These are phyloP conservation scores for Megalops atlanticus DNA, from an alignment of 2,113 vertebrate genomes.

Conservation along the genomic window DNA sequence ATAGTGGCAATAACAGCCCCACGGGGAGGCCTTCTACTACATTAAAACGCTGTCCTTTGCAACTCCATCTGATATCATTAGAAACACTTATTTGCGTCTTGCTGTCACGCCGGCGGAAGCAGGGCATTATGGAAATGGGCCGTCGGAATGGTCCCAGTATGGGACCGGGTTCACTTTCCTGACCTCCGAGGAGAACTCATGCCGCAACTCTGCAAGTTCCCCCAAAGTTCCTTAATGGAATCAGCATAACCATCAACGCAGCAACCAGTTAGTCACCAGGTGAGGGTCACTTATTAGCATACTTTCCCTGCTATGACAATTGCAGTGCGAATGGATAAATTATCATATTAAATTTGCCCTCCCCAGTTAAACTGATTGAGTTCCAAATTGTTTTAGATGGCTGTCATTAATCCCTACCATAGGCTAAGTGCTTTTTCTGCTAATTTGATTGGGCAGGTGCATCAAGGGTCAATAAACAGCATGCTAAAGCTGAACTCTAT, in stretches of 20 bases:
- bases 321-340: conserved; percentile 93
- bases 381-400: conserved; percentile 99
- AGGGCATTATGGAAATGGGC: conserved; percentile 96
- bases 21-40: conserved; percentile 87
- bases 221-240: conserved; percentile 97
- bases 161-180: conserved; percentile 86
- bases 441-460: conserved; percentile 88
- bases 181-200: conserved; percentile 88
- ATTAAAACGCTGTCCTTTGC: conserved; percentile 95
- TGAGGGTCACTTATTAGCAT: conserved; percentile 99
- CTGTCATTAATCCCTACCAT: conserved; percentile 98
- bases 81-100: conserved; percentile 97
- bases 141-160: conserved; percentile 90
- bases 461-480: conserved; percentile 92
- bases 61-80: conserved; percentile 97
- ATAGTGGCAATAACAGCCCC: conserved; percentile 89
- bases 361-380: conserved; percentile 98
- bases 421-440: conserved; percentile 90
- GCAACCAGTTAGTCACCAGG: conserved; percentile 92
- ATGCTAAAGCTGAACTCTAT: conserved; percentile 81
- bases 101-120: conserved; percentile 95
- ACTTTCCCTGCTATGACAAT: conserved; percentile 89
- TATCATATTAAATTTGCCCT: conserved; percentile 99
- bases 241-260: conserved; percentile 87
- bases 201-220: conserved; percentile 93